phyloP scores from a whole-genome alignment of 2,888 invertebrate species.

The Ceraclea dissimilis region DNA sequence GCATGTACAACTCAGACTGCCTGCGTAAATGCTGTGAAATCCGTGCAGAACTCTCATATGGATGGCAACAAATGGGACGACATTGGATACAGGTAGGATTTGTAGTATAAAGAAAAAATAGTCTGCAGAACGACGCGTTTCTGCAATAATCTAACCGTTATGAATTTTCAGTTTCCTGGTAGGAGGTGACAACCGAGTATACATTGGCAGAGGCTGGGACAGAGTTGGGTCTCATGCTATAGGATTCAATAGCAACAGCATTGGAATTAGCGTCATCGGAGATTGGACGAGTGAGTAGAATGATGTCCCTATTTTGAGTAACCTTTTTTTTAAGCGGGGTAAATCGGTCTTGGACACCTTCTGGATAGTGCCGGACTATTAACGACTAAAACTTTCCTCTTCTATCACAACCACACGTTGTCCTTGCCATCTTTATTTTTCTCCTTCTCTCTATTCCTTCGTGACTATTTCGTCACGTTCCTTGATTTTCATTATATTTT shows the following conservation, averaged over 20 bases:
- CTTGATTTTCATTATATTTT: too few relatives aligned
- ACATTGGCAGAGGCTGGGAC: conserved; percentile 66
- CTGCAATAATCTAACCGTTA: too few relatives aligned
- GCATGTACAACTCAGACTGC: conserved; percentile 49
- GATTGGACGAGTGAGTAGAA: conserved; percentile 57
- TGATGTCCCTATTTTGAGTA: neutral
- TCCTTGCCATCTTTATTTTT: too few relatives aligned
- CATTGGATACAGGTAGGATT: conserved; percentile 52
- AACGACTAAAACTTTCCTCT: too few relatives aligned
- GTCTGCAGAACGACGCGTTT: too few relatives aligned
- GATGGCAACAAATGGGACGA: conserved; percentile 56
- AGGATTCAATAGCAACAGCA: conserved; percentile 56
- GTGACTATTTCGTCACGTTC: too few relatives aligned
- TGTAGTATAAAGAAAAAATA: too few relatives aligned
- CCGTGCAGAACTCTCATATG: conserved; percentile 60
- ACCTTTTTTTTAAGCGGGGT: neutral
- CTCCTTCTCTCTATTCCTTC: too few relatives aligned
- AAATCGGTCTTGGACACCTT: too few relatives aligned
- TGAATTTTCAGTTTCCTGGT: conserved; percentile 60
- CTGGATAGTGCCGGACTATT: too few relatives aligned
- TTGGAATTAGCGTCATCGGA: conserved; percentile 66
- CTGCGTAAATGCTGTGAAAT: conserved; percentile 52
- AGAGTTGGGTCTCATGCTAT: conserved; percentile 64
- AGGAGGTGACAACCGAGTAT: conserved; percentile 64
- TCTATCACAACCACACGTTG: too few relatives aligned